A percentile compares a stretch with the other conserved stretches of the same genome.
Evolutionary conservation across 2,888 invertebrate species (phyloP).

Genomic region (Xestia c-nigrum): DNA sequence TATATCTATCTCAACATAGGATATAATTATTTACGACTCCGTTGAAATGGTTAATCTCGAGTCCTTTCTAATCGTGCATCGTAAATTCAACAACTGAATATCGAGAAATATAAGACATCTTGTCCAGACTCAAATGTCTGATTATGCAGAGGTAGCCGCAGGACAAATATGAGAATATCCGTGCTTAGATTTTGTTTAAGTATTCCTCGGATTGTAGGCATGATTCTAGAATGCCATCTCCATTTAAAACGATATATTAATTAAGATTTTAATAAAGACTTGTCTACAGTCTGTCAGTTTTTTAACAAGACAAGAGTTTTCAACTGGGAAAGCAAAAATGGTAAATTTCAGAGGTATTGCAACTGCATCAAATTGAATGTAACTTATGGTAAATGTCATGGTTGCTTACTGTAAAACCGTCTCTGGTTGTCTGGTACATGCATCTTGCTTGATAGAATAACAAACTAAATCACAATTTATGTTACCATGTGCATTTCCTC

Average conservation of each 20-base stretch:
- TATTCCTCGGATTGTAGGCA: neutral
- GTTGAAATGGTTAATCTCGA: constrained; percentile 59
- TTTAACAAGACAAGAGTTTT: neutral
- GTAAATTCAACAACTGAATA: constrained; percentile 65
- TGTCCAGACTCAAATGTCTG: constrained; percentile 55
- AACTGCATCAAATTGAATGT: constrained; percentile 25
- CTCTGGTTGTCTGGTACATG: constrained; percentile 41
- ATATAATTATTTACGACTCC: constrained; percentile 61
- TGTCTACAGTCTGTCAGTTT: neutral
- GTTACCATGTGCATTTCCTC: constrained; percentile 56
- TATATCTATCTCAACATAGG: constrained; percentile 52
- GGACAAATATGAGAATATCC: constrained; percentile 56
- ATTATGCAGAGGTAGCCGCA: constrained; percentile 48
- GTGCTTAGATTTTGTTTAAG: constrained; percentile 6
- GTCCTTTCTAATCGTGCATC: constrained; percentile 70
- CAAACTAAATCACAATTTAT: constrained; percentile 58
- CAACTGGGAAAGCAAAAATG: neutral
- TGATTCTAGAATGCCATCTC: neutral
- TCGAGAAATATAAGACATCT: constrained; percentile 60
- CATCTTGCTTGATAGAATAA: constrained; percentile 32
- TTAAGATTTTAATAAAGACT: neutral
- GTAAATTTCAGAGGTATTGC: neutral
- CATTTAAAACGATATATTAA: neutral
- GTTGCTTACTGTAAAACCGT: constrained; percentile 20
- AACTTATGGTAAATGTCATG: constrained; percentile 17